Base-by-base conservation (phyloP, 92 coral and sea anemone genomes). In the Muricea muricata region DNA sequence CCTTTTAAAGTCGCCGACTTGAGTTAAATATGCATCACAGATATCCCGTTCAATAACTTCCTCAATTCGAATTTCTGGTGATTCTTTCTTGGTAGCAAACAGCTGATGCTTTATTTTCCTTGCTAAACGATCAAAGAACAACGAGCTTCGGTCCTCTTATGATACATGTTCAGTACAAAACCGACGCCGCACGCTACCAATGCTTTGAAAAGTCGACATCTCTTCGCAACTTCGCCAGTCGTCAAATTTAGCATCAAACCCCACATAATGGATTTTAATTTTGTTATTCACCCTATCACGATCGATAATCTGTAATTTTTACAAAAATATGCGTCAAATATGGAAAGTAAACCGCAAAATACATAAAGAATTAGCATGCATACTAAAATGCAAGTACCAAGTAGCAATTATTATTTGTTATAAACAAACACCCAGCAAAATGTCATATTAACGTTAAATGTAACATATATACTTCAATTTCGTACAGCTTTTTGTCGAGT, bases 231-330 rank as follows among this genome's bases (percentile, higher is more conserved):
- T 82, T 37, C 82, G 68, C 91, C 91, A 87, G 70, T 87, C 93
- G 55, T 87, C 85, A 41, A 67, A 79, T 40, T 34, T 32, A n/a
- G 50, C 15, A 52, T 84, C 84, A 78, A 83, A 83, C 4, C 89
- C 84, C 47, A 35, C 34, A 42, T 83, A 91, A 55, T 87, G 91
- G 30, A 90, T 87, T 90, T 83, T 69, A 56, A 90, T 60, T 40
- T 67, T 50, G 17, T 90, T 87, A 48, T 65, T 35, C 46, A 37
- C 34, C 41, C 71, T 61, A 33, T 91, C 91, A 70, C 73, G 26
- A n/a, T n/a, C n/a, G n/a, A n/a, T n/a, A n/a, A n/a, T n/a, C n/a
- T n/a, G n/a, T n/a, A n/a, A n/a, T n/a, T n/a, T n/a, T n/a, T n/a
- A n/a, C n/a, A n/a, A n/a, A n/a, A n/a, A n/a, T n/a, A n/a, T n/a